Evolutionary conservation across 2,113 vertebrate species (phyloP).

Genomic region (Pogonocichla stellata): DNA sequence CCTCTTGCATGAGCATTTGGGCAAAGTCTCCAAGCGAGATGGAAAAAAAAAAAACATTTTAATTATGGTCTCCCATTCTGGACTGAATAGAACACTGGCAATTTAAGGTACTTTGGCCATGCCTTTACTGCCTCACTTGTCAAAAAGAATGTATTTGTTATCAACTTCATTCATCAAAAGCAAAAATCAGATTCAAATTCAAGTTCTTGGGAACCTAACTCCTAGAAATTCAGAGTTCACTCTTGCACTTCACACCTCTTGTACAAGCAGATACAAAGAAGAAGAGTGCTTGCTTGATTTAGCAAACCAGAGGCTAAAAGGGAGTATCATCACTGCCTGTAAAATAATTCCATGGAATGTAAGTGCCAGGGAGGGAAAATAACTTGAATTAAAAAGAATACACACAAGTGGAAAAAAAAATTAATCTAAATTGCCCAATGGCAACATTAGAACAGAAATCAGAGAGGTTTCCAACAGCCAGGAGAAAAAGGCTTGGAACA

Average conservation of each 20-base stretch:
- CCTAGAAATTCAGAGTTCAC: constrained; percentile 17
- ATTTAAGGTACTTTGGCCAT: not conserved
- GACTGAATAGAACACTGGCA: not conserved
- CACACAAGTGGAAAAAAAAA: not conserved
- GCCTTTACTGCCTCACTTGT: not conserved
- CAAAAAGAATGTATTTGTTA: not conserved
- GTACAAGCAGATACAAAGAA: not conserved
- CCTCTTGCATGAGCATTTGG: not conserved
- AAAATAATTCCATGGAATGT: not conserved
- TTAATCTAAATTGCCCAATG: not conserved
- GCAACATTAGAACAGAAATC: not conserved
- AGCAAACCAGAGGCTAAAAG: not conserved
- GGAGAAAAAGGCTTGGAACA: not conserved
- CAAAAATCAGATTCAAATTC: not conserved
- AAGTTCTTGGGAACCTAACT: not conserved
- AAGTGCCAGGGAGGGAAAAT: constrained; percentile 2
- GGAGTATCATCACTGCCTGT: not conserved
- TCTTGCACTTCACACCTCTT: not conserved
- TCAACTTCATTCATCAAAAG: not conserved
- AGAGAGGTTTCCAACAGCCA: not conserved
- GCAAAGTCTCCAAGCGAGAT: not conserved
- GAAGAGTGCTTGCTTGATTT: not conserved
- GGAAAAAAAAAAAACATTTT: not conserved
- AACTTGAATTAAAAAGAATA: constrained; percentile 44
- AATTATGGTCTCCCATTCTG: not conserved